A percentile compares a stretch with the other conserved stretches of the same genome.
Evolutionary conservation across 2,888 invertebrate species (phyloP).

Genomic region (Agrenia bidenticulata): DNA sequence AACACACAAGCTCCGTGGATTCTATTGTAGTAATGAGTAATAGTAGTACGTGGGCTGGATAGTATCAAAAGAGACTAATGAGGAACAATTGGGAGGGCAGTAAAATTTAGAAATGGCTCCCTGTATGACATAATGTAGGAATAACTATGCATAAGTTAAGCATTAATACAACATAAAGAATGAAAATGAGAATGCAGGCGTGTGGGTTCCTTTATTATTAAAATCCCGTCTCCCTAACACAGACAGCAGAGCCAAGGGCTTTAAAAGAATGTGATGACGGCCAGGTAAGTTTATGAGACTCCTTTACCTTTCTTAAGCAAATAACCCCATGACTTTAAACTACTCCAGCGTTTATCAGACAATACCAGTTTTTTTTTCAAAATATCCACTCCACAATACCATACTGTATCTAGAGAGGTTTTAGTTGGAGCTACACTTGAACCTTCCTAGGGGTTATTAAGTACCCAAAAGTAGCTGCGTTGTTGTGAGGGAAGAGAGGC

Average conservation of each 20-base stretch:
- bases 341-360: not conserved
- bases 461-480: no score
- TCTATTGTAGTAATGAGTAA: not conserved
- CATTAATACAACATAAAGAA: conserved; percentile 27
- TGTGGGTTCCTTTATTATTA: conserved; percentile 23
- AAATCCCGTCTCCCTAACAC: conserved; percentile 5
- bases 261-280: conserved; percentile 19
- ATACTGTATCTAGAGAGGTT: not conserved
- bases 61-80: conserved; percentile 16
- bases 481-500: no score
- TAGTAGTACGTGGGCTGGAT: not conserved
- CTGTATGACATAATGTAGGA: conserved; percentile 33
- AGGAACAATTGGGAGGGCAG: conserved; percentile 30
- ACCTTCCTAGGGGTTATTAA: no score
- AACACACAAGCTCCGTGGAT: not conserved
- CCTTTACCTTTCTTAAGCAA: conserved; percentile 18
- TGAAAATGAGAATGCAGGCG: conserved; percentile 31
- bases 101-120: conserved; percentile 30
- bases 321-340: conserved; percentile 2
- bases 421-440: no score
- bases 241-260: conserved; percentile 1
- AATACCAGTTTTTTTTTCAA: not conserved
- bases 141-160: conserved; percentile 36
- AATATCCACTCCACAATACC: not conserved
- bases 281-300: conserved; percentile 14